A percentile compares a stretch with the other conserved stretches of the same genome.
Evolutionary conservation across 2,113 vertebrate genomes (phyloP).

Genomic region (Lasiurus borealis): DNA sequence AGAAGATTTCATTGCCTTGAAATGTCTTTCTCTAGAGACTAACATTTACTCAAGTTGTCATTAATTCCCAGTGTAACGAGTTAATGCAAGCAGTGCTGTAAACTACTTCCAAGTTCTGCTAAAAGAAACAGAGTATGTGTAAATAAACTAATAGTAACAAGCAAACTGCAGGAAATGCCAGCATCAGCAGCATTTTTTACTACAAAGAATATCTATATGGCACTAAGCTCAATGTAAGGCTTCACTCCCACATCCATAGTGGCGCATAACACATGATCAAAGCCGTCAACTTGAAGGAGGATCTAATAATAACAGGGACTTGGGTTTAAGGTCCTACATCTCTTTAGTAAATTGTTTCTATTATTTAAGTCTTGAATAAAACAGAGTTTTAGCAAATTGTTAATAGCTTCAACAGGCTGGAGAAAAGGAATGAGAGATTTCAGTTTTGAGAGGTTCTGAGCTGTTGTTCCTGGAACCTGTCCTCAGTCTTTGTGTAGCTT

Average conservation of each 20-base stretch:
- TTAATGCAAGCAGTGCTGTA: conserved; percentile 44
- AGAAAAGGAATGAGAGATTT: background rate
- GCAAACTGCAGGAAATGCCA: background rate
- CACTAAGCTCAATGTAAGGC: background rate
- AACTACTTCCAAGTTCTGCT: conserved; percentile 7
- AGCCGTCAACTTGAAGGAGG: conserved; percentile 29
- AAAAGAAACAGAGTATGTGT: conserved; percentile 29
- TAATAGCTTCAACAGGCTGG: background rate
- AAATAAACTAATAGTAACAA: conserved; percentile 56
- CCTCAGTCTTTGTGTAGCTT: background rate
- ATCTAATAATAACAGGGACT: background rate
- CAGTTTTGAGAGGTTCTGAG: background rate
- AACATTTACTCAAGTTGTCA: conserved; percentile 49
- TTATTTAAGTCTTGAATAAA: conserved; percentile 43
- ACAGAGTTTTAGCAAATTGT: conserved; percentile 3
- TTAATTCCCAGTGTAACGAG: conserved; percentile 57
- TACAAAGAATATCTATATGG: background rate
- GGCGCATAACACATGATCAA: conserved; percentile 27
- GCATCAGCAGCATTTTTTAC: conserved; percentile 43
- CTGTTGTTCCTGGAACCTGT: background rate
- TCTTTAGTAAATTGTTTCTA: conserved; percentile 59
- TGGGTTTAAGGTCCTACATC: background rate
- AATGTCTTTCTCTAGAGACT: conserved; percentile 46
- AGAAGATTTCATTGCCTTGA: conserved; percentile 23
- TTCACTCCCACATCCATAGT: background rate